Evolutionary conservation across 1,140 invertebrate genomes (phyloP), one percentile per base, ranked within the genome.

Genomic region (Hermatobates lingyangjiaoensis): DNA sequence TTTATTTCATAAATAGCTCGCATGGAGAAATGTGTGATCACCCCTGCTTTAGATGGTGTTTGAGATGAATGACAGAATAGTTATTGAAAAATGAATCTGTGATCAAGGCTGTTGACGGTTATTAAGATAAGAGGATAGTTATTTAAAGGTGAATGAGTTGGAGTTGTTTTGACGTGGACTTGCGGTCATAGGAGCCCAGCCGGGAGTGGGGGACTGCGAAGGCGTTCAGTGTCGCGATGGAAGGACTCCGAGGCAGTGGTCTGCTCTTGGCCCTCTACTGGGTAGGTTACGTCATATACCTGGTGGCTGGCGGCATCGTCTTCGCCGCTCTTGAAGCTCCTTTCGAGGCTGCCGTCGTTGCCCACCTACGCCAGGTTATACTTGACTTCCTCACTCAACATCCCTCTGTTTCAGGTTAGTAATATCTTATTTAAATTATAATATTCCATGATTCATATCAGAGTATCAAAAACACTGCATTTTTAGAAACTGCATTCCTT

Each of bases 281-380:
- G 7, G 60, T 82, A 0, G 77, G 81, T 59, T 87, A 83, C 57
- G 65, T 79, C 20, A 69, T 74, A 4, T 88, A 82, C 64, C 68
- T 88, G 51, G 65, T 80, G 14, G 68, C 81, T 45, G 85, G 84
- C 1, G 81, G 80, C 0, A 64, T 80, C 27, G 74, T 87, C 27
- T 88, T 89, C 64, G 79, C 82, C 54, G 71, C 75, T 15, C 66
- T 88, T 47, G 86, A 89, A 65, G 71, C 74, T 1, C 78, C 81
- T 0, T 59, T 73, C 44, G 83, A 87, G 63, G 65, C 69, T 42
- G 62, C 71, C 24, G 64, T 76, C 2, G 67, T 71, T 44, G 60
- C 69, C 14, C 66, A 71, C 28, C 60, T 83, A 12, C 66, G 69
- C 34, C 62, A 66, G 4, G 63, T 71, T 1, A 71, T 76, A 48